Base-by-base conservation (phyloP, 1,140 invertebrate genomes). In the Diachasma alloeum region DNA sequence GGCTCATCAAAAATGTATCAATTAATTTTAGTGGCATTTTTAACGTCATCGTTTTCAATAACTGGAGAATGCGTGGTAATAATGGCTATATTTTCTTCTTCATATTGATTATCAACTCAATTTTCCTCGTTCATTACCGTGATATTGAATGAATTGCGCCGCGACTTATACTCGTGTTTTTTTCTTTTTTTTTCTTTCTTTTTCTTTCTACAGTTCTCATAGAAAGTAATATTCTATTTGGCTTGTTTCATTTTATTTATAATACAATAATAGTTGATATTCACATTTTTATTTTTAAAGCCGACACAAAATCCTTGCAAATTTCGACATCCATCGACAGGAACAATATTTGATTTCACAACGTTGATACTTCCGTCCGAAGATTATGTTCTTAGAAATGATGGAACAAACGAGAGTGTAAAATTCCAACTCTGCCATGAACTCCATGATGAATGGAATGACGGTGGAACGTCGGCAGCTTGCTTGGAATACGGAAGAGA, bases 391-490 rank as follows among this genome's bases (percentile, higher is more conserved):
- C 39, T 79, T n/a, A 24, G 77, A 53, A 42, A 80, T 39, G 53
- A 79, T 10, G 15, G 53, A 59, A 11, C 31, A 26, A 74, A 79
- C 46, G 80, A 79, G 71, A 80, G 36, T 10, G 48, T 87, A 39
- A 78, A 81, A 72, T 74, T 88, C 10, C 84, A 84, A 79, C 48
- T 87, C 37, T 89, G 87, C 70, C 63, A 46, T 15, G 73, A 81
- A n/a, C 76, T 88, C 5, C 80, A 80, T 26, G 75, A 81, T 26
- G 78, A 76, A 15, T 89, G 87, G 36, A 84, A 86, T 68, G 80
- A 77, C 5, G 71, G 78, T 46, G 59, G 56, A 39, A 81, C 77
- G 3, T 86, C 83, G 46, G 76, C 80, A 22, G 79, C 87, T 78
- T 89, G 87, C 79, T 37, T 87, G 31, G 76, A 26, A 37, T 79